Percentiles rank a stretch among this genome's conserved stretches.
These are phyloP conservation scores for Perodicticus potto DNA, from an alignment of 2,797 vertebrate genomes.

Conservation along the genomic window DNA sequence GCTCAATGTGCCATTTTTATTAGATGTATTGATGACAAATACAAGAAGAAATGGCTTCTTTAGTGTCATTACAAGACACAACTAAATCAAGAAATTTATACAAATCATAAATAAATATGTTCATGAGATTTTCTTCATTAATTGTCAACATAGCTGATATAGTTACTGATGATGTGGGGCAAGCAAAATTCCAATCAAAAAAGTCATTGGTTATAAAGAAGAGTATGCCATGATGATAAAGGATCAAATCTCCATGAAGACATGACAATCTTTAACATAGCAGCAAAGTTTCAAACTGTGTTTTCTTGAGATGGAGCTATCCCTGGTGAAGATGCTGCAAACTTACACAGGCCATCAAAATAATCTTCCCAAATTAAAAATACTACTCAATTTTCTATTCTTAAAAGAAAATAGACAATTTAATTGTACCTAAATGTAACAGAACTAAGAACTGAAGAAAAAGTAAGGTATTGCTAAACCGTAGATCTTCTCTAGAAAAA, in stretches of 20 bases:
- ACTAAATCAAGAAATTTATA: no score
- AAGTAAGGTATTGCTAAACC: neutral
- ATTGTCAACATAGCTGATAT: no score
- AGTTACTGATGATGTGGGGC: no score
- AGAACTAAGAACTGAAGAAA: neutral
- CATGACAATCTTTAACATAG: neutral
- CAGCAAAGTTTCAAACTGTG: no score
- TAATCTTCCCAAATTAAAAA: conserved; percentile 20
- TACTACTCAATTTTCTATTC: neutral
- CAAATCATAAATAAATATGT: no score
- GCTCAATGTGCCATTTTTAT: no score
- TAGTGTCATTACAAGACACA: no score
- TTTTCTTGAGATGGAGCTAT: no score
- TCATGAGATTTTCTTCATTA: no score
- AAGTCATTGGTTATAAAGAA: neutral
- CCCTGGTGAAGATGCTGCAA: neutral
- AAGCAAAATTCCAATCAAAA: no score
- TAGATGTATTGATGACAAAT: no score
- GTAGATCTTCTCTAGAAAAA: neutral
- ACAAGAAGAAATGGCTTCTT: no score
- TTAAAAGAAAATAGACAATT: neutral
- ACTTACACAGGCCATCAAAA: neutral
- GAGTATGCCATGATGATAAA: neutral
- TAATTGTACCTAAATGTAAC: neutral
- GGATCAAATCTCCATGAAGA: neutral